A percentile compares a stretch with the other conserved stretches of the same genome.
phyloP scores from a whole-genome alignment of 2,797 vertebrate genomes.

The Acrossocheilus wenchowensis region DNA sequence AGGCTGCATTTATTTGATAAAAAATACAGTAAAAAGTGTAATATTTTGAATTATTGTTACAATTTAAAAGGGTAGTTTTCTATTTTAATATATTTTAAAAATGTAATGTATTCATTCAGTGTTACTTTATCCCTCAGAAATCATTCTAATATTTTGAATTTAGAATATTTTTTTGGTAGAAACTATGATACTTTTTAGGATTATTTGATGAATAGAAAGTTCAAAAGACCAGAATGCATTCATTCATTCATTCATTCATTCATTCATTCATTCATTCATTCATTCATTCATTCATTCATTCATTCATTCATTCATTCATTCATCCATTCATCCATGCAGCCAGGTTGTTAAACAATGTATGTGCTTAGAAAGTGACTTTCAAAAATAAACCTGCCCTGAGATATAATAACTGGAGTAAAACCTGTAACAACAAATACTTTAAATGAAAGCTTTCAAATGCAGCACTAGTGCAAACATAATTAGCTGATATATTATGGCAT shows the following conservation, averaged over 20 bases:
- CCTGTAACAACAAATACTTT: neutral
- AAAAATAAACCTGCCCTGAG: neutral
- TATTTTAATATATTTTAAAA: neutral
- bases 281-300: too few species aligned
- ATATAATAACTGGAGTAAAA: neutral
- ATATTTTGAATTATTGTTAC: neutral
- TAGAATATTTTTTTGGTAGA: neutral
- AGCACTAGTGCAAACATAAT: neutral
- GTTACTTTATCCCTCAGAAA: neutral
- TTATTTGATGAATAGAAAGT: neutral
- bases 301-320: too few species aligned
- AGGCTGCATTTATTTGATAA: neutral
- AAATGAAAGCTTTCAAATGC: conserved; percentile 16
- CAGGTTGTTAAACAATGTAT: neutral
- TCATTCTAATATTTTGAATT: neutral
- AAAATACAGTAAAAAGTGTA: neutral
- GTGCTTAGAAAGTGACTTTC: neutral
- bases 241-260: rapidly evolving
- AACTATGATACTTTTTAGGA: neutral
- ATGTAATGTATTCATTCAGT: neutral
- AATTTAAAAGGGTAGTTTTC: neutral
- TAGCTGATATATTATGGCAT: neutral
- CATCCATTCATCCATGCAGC: too few species aligned
- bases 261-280: neutral
- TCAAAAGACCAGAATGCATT: too few species aligned